Conservation (phyloP, 2,113 vertebrate species). For the Dolichallabes microphthalmus region DNA sequence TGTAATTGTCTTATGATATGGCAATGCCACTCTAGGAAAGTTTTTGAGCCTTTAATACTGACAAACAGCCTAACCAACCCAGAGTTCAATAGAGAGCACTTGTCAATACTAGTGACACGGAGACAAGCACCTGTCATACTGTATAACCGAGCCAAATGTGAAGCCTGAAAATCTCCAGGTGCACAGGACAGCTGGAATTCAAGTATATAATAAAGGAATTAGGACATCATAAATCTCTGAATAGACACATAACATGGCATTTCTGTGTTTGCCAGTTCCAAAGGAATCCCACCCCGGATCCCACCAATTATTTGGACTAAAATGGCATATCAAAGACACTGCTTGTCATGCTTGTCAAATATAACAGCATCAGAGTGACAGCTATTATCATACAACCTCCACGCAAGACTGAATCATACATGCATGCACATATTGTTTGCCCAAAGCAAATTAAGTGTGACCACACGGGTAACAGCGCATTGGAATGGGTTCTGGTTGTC, state of each 20-base stretch:
- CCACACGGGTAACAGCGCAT: not conserved
- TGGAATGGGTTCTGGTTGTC: slow-evolving; percentile 4
- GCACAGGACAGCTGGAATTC: not conserved
- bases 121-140: slow-evolving; percentile 17
- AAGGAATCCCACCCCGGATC: slow-evolving; percentile 1
- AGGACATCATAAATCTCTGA: not conserved
- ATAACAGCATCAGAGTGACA: slow-evolving; percentile 23
- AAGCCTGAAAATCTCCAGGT: not conserved
- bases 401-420: slow-evolving; percentile 22
- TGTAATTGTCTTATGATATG: not conserved
- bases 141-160: not conserved
- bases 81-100: not conserved
- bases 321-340: slow-evolving; percentile 18
- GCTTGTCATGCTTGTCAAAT: slow-evolving; percentile 22
- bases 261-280: not conserved
- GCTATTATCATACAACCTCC: slow-evolving; percentile 24
- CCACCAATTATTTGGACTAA: slow-evolving; percentile 19
- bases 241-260: not conserved
- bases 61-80: not conserved
- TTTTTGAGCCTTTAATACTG: not conserved
- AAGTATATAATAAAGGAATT: slow-evolving; percentile 1
- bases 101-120: not conserved
- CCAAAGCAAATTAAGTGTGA: slow-evolving; percentile 5
- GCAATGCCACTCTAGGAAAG: not conserved
- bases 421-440: not conserved